Percentiles rank a stretch among this genome's conserved stretches.
phyloP scores from a whole-genome alignment of 2,888 invertebrate species.

The Temnothorax rugatulus region DNA sequence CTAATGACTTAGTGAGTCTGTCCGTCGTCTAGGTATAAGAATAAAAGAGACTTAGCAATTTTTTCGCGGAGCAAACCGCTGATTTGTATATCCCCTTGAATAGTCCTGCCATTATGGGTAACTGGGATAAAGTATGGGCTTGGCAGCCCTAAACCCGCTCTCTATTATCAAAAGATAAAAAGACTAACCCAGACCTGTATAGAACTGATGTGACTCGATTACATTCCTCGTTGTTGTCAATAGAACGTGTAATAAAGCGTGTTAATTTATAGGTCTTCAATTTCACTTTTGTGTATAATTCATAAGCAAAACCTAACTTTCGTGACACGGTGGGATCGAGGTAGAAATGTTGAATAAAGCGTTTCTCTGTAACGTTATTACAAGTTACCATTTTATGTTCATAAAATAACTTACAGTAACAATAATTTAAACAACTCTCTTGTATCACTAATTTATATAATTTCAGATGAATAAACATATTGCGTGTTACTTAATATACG shows the following conservation, averaged over 20 bases:
- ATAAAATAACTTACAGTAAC: conserved; percentile 54
- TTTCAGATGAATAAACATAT: conserved; percentile 63
- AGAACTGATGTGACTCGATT: conserved; percentile 71
- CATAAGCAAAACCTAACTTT: background rate
- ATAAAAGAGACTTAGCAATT: conserved; percentile 62
- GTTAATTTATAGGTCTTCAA: conserved; percentile 66
- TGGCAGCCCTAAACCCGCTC: conserved; percentile 54
- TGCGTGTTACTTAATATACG: conserved; percentile 56
- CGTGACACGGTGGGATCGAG: background rate
- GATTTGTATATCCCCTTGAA: conserved; percentile 68
- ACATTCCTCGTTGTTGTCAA: conserved; percentile 70
- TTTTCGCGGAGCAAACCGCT: conserved; percentile 51
- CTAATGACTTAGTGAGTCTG: conserved; percentile 55
- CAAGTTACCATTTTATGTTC: conserved; percentile 48
- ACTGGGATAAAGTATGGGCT: conserved; percentile 69
- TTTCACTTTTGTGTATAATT: conserved; percentile 29
- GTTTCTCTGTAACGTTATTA: conserved; percentile 34
- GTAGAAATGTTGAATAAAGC: conserved; percentile 14
- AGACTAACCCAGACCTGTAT: conserved; percentile 75
- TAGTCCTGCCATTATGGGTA: conserved; percentile 74
- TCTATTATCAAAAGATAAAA: conserved; percentile 68
- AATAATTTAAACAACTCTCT: conserved; percentile 51
- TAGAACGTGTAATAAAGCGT: conserved; percentile 67
- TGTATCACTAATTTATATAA: conserved; percentile 48
- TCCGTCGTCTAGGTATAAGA: conserved; percentile 55